Conservation (phyloP, 2,797 vertebrate species). For the Sebastes paucispinis region DNA sequence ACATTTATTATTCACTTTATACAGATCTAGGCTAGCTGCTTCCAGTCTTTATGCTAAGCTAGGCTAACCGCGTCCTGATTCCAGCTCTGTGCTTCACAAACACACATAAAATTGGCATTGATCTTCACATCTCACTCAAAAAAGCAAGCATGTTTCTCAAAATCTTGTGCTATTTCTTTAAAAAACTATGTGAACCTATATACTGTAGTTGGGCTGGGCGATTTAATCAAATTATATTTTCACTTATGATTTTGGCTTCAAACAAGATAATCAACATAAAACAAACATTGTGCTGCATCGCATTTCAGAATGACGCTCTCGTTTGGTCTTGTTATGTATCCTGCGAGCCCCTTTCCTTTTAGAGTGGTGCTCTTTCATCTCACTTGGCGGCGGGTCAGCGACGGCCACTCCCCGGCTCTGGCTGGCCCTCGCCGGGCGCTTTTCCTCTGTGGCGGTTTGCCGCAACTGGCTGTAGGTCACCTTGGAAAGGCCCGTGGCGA, state of each 20-base stretch:
- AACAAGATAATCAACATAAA: no score
- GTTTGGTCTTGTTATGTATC: no score
- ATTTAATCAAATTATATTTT: no score
- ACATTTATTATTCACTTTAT: no score
- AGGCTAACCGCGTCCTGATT: background rate
- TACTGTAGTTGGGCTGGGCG: no score
- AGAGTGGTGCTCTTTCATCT: no score
- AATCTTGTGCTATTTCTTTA: background rate
- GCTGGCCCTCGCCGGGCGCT: no score
- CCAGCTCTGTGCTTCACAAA: background rate
- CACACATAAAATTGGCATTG: background rate
- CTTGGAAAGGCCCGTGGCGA: fast-evolving
- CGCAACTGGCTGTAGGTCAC: fast-evolving
- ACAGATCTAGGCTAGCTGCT: fast-evolving
- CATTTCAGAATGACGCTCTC: no score
- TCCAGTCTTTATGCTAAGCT: background rate
- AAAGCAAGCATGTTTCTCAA: background rate
- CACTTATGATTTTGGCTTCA: no score
- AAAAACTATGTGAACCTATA: fast-evolving
- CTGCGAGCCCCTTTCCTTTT: no score
- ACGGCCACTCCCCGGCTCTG: no score
- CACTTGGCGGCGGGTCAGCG: no score
- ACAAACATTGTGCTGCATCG: fast-evolving
- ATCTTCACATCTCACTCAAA: background rate
- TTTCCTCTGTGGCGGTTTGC: fast-evolving